phyloP scores from a whole-genome alignment of 2,113 vertebrate genomes.

The Alosa alosa region DNA sequence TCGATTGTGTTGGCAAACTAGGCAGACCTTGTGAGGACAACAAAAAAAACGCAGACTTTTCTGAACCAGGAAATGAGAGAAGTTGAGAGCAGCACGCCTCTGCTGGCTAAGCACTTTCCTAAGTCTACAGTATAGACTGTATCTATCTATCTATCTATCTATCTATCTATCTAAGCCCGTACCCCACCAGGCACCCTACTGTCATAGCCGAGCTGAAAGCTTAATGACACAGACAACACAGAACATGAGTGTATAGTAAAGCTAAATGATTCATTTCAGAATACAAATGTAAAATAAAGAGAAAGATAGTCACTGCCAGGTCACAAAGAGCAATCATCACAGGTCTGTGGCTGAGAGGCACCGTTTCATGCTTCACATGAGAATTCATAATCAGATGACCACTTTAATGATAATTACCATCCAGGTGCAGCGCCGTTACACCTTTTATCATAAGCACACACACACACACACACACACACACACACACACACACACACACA shows the following conservation, averaged over 20 bases:
- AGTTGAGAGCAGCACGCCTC: neutral
- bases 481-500: neutral
- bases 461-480: neutral
- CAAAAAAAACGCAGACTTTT: neutral
- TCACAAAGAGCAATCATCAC: neutral
- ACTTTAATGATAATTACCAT: neutral
- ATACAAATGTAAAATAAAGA: no score
- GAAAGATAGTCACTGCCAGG: no score
- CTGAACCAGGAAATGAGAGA: neutral
- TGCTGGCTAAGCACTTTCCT: neutral
- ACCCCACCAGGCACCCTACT: neutral
- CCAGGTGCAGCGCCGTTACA: neutral
- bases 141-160: no score
- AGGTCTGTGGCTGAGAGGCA: neutral
- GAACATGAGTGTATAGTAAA: no score
- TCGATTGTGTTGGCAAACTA: neutral
- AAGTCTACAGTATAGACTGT: no score
- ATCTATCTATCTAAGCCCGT: no score
- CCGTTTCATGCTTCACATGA: neutral
- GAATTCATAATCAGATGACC: neutral
- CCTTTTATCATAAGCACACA: neutral
- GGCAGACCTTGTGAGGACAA: neutral
- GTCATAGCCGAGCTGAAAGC: no score
- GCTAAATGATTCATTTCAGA: no score
- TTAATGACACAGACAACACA: no score